Base-by-base conservation (phyloP, 2,113 vertebrate species). In the Coryphaenoides rupestris region DNA sequence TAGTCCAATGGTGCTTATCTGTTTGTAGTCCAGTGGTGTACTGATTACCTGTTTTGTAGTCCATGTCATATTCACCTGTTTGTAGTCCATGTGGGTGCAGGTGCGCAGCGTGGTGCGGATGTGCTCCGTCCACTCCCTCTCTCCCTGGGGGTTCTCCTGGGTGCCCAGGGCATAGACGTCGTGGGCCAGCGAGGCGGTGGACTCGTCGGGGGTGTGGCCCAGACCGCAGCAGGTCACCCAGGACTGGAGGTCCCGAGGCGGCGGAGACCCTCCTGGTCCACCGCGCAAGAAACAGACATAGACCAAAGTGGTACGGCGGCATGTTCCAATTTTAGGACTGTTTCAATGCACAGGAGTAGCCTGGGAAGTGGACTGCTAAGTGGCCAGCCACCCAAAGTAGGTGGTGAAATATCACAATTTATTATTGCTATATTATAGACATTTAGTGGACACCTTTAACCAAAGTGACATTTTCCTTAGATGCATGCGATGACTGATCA, bases 131-230 rank as follows among this genome's bases (percentile, higher is more conserved):
- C 94, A 95, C 68, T 95, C 93, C n/a, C 76, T 90, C 71, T 96
- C 94, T 0, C 93, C 91, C 75, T 94, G 89, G 5, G 93, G 89
- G 76, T 94, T 95, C 86, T 95, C 94, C 83, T 96, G 94, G 50
- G 93, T 94, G 55, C 93, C 93, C 0, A 94, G 49, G 2, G 92
- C 92, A 0, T 95, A 96, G 64, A 96, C 82, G 76, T 96, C 94
- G 2, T 94, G 91, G 19, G 93, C 90, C 55, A 94, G 77, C 59
- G 85, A 72, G 17, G 89, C 74, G 0, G 75, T 87, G 15, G 90
- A 91, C 68, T 94, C 92, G 0, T 94, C 94, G 23, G 86, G 90
- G 0, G 89, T 89, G 68, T 6, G 84, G 3, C 93, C 93, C 78
- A 93, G 62, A 76, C 93, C 93, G 28, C 87, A 90, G 6, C 92